phyloP scores from a whole-genome alignment of 2,888 invertebrate genomes.

The Pyralis farinalis region DNA sequence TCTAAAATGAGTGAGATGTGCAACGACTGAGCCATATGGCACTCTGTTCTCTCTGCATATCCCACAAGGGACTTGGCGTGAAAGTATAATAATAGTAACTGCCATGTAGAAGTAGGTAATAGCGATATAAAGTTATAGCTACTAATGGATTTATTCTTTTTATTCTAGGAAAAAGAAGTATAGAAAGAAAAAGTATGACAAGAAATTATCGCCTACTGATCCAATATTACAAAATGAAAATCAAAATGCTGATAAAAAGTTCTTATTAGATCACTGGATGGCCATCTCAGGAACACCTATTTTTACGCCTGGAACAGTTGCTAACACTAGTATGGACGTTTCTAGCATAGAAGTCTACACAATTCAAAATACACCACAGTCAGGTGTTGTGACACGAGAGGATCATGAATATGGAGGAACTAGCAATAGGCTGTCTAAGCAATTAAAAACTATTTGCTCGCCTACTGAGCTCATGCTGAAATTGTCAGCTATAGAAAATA shows the following conservation, averaged over 20 bases:
- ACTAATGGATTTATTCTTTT: too few relatives aligned
- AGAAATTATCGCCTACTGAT: slow-evolving; percentile 27
- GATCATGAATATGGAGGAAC: slow-evolving; percentile 29
- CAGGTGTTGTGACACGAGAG: slow-evolving; percentile 35
- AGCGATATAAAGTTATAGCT: too few relatives aligned
- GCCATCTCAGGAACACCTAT: slow-evolving; percentile 73
- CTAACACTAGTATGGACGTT: slow-evolving; percentile 60
- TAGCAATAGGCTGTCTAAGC: slow-evolving; percentile 33
- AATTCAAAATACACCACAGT: slow-evolving; percentile 70
- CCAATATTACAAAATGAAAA: slow-evolving; percentile 47
- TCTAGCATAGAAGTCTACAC: slow-evolving; percentile 73
- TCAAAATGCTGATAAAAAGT: slow-evolving; percentile 74
- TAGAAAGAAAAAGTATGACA: slow-evolving; percentile 13
- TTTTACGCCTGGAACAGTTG: slow-evolving; percentile 68
- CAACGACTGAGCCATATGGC: too few relatives aligned
- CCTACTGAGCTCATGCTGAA: slow-evolving; percentile 72
- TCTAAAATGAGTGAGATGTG: too few relatives aligned
- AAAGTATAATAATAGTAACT: too few relatives aligned
- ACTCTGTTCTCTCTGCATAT: too few relatives aligned
- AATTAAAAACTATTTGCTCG: slow-evolving; percentile 64
- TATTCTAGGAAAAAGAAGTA: slow-evolving; percentile 21
- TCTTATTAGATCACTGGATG: slow-evolving; percentile 75
- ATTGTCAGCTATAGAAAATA: slow-evolving; percentile 57
- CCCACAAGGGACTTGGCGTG: too few relatives aligned
- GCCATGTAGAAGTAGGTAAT: too few relatives aligned